phyloP scores from a whole-genome alignment of 2,113 vertebrate genomes.

The Orthochromis indermauri region DNA sequence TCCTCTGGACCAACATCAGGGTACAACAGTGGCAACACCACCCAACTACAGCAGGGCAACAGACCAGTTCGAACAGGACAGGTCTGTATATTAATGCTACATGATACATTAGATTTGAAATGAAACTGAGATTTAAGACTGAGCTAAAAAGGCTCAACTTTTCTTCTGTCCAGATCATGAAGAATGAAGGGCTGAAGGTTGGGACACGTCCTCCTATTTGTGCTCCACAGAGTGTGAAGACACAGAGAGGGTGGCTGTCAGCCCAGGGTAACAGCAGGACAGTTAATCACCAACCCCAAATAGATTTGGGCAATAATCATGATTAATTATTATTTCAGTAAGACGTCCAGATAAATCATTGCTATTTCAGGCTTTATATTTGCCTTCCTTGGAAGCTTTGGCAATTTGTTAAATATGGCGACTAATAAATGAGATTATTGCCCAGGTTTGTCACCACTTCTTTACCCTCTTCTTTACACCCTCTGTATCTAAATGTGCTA shows the following conservation, averaged over 20 bases:
- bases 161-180: conserved; percentile 31
- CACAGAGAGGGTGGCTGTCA: conserved; percentile 56
- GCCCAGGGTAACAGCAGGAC: conserved; percentile 56
- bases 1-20: conserved; percentile 91
- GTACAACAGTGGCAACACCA: conserved; percentile 85
- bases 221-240: conserved; percentile 60
- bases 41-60: conserved; percentile 59
- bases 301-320: not conserved
- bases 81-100: conserved; percentile 26
- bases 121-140: not conserved
- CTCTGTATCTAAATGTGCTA: not conserved
- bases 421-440: not conserved
- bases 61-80: conserved; percentile 48
- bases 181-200: conserved; percentile 53
- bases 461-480: not conserved
- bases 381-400: not conserved
- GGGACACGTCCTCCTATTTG: conserved; percentile 68
- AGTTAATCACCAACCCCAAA: not conserved
- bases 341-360: not conserved
- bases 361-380: not conserved
- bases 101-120: not conserved
- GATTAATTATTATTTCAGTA: not conserved
- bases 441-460: not conserved
- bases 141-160: not conserved
- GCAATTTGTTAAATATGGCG: not conserved